A percentile compares a stretch with the other conserved stretches of the same genome.
phyloP scores from a whole-genome alignment of 2,797 vertebrate species.

The Ammospiza maritima region DNA sequence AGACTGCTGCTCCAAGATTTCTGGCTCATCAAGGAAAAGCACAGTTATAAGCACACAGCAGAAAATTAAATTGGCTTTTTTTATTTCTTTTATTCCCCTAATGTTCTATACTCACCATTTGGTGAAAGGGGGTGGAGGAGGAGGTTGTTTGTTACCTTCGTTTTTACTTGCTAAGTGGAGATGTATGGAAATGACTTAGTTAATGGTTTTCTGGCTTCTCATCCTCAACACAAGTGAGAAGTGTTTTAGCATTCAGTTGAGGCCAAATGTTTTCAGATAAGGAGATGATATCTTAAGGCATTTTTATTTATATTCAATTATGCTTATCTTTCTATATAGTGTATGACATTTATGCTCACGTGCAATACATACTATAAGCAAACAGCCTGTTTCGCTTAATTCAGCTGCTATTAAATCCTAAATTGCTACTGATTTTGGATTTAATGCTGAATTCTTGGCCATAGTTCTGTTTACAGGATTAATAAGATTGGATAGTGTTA shows the following conservation, averaged over 20 bases:
- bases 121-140: conserved; percentile 56
- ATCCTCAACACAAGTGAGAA: neutral
- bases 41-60: neutral
- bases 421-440: neutral
- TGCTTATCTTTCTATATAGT: neutral
- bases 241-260: neutral
- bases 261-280: conserved; percentile 32
- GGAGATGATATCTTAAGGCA: neutral
- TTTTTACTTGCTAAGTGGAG: conserved; percentile 28
- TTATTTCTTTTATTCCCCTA: conserved; percentile 25
- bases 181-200: conserved; percentile 15
- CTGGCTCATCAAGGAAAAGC: neutral
- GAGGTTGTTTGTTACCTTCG: conserved; percentile 38
- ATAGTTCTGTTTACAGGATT: neutral
- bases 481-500: neutral
- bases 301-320: conserved; percentile 23
- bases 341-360: neutral
- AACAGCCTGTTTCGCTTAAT: neutral
- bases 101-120: conserved; percentile 49
- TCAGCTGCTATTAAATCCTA: neutral
- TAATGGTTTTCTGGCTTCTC: conserved; percentile 57
- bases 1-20: neutral
- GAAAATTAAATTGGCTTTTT: neutral
- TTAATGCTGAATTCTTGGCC: neutral
- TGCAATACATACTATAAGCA: neutral